A percentile compares a stretch with the other conserved stretches of the same genome.
These are phyloP conservation scores for Hydrophis major DNA, from an alignment of 2,797 vertebrate species.

Conservation along the genomic window DNA sequence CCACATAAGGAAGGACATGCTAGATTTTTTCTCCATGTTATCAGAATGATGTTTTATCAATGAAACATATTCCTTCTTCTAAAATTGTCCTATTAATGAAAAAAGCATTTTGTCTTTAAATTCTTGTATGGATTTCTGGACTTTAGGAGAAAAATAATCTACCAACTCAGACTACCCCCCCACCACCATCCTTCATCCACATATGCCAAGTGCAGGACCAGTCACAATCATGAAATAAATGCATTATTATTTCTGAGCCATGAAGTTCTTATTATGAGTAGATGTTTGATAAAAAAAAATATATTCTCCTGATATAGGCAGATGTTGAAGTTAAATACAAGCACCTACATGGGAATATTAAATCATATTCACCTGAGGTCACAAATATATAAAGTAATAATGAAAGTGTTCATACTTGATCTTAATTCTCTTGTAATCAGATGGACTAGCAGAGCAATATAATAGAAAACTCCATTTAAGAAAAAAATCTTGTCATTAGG, in stretches of 20 bases:
- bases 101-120: not conserved
- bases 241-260: not conserved
- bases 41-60: not conserved
- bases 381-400: not conserved
- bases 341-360: not conserved
- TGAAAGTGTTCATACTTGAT: not conserved
- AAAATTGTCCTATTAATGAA: not conserved
- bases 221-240: not conserved
- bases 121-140: not conserved
- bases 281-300: not conserved
- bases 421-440: not conserved
- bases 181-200: too few relatives aligned
- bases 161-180: not conserved
- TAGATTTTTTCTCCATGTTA: not conserved
- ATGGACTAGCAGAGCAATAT: not conserved
- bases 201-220: not conserved
- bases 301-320: not conserved
- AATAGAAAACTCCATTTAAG: not conserved
- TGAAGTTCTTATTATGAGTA: not conserved
- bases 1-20: slow-evolving; percentile 8
- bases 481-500: not conserved
- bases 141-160: slow-evolving; percentile 2
- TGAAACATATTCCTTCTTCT: not conserved
- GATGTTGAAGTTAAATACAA: not conserved
- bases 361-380: not conserved